Evolutionary conservation across 2,888 invertebrate genomes (phyloP).

Genomic region (Lithophane leautieri): DNA sequence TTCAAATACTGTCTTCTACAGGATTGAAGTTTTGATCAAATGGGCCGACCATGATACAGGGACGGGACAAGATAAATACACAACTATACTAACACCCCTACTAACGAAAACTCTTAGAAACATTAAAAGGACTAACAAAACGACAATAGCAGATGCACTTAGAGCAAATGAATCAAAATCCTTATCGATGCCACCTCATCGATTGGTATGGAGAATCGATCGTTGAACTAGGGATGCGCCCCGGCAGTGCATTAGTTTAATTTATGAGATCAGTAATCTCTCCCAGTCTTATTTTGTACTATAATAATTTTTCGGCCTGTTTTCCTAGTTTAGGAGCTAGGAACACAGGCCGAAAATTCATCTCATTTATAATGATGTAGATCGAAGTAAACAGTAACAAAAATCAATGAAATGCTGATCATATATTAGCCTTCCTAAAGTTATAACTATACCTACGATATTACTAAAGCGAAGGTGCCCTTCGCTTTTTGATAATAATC

Average conservation of each 20-base stretch:
- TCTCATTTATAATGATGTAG: background rate
- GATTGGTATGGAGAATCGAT: conserved; percentile 66
- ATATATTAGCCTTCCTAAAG: background rate
- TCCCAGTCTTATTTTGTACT: background rate
- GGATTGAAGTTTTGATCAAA: conserved; percentile 9
- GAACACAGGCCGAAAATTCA: background rate
- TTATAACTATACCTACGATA: background rate
- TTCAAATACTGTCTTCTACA: background rate
- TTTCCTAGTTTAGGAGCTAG: no score
- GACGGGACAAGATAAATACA: conserved; percentile 29
- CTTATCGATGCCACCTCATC: conserved; percentile 73
- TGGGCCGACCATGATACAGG: background rate
- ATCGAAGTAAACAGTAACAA: background rate
- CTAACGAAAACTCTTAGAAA: conserved; percentile 35
- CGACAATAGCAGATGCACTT: conserved; percentile 56
- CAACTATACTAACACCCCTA: conserved; percentile 19
- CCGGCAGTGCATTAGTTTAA: background rate
- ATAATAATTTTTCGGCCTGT: no score
- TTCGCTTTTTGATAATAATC: background rate
- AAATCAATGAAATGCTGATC: background rate
- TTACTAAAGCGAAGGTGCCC: no score
- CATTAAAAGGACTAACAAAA: conserved; percentile 48
- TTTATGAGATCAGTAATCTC: conserved; percentile 17
- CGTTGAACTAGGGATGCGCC: conserved; percentile 24
- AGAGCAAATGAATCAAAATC: conserved; percentile 70